These are phyloP conservation scores for Zosterops lateralis DNA, from an alignment of 2,113 vertebrate genomes.

Conservation along the genomic window DNA sequence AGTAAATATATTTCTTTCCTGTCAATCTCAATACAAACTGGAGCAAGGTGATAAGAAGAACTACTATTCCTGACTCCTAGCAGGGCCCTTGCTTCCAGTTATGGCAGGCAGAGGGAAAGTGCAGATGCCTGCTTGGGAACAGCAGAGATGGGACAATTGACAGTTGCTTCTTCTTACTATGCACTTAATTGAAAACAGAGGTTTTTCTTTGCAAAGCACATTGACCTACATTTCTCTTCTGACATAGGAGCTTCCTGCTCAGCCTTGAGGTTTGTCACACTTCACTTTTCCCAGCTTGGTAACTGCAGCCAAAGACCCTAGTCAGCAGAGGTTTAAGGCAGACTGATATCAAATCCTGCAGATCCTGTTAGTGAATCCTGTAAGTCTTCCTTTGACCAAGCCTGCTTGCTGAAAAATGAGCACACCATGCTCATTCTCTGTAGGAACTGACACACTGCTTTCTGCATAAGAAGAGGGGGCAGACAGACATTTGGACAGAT, in stretches of 20 bases:
- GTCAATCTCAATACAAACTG: not conserved
- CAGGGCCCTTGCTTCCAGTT: not conserved
- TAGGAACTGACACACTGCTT: not conserved
- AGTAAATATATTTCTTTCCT: conserved; percentile 51
- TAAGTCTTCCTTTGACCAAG: not conserved
- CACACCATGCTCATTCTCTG: not conserved
- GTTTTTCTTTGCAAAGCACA: not conserved
- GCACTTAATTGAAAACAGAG: not conserved
- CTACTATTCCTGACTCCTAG: not conserved
- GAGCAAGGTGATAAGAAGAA: not conserved
- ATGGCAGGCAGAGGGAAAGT: not conserved
- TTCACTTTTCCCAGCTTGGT: not conserved
- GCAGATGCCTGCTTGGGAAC: not conserved
- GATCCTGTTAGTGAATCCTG: not conserved
- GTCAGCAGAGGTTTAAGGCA: not conserved
- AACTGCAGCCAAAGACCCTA: not conserved
- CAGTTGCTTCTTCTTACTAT: not conserved
- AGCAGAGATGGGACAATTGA: not conserved
- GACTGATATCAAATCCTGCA: not conserved
- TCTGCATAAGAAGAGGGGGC: not conserved
- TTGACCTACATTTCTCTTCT: not conserved
- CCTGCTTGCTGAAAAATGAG: not conserved
- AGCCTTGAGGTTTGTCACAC: not conserved
- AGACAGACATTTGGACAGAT: not conserved
- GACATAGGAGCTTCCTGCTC: not conserved